Conservation (phyloP, 2,888 invertebrate species). For the Drosophila percnosoma region DNA sequence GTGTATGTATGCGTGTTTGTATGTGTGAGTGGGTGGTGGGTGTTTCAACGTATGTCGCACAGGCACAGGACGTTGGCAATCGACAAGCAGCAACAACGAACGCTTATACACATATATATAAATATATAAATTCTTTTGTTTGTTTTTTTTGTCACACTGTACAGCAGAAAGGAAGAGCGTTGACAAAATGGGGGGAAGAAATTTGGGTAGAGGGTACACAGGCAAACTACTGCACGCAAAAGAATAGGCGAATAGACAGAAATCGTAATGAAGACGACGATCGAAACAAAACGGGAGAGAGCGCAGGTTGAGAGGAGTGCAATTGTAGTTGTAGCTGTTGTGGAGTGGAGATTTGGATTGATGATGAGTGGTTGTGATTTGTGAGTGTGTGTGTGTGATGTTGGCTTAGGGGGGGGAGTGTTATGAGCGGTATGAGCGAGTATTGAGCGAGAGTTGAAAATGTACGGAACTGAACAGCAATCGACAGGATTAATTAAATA, state of each 20-base stretch:
- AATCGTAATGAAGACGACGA: slow-evolving; percentile 35
- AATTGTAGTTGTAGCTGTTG: slow-evolving; percentile 1
- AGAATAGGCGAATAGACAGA: slow-evolving; percentile 3
- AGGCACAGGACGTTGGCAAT: slow-evolving; percentile 74
- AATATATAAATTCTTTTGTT: not conserved
- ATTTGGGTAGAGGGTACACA: slow-evolving; percentile 14
- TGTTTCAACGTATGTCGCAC: slow-evolving; percentile 49
- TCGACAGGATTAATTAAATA: slow-evolving; percentile 34
- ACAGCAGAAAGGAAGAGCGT: slow-evolving; percentile 51
- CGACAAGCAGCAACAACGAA: slow-evolving; percentile 82
- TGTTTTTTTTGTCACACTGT: slow-evolving; percentile 53
- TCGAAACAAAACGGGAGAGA: slow-evolving; percentile 22
- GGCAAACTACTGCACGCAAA: slow-evolving; percentile 31
- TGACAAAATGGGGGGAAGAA: slow-evolving; percentile 30
- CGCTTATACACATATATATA: slow-evolving; percentile 22
- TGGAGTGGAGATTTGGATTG: slow-evolving; percentile 37
- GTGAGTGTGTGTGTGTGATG: slow-evolving; percentile 52
- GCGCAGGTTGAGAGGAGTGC: slow-evolving; percentile 9
- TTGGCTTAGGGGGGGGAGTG: slow-evolving; percentile 68
- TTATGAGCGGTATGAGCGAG: slow-evolving; percentile 79
- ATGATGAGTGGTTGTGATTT: slow-evolving; percentile 32
- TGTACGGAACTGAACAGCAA: slow-evolving; percentile 46
- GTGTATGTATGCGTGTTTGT: slow-evolving; percentile 44
- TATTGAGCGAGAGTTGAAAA: slow-evolving; percentile 70
- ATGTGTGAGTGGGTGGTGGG: slow-evolving; percentile 25